These are phyloP conservation scores for Uromys caudimaculatus DNA, from an alignment of 2,797 vertebrate species.

Conservation along the genomic window DNA sequence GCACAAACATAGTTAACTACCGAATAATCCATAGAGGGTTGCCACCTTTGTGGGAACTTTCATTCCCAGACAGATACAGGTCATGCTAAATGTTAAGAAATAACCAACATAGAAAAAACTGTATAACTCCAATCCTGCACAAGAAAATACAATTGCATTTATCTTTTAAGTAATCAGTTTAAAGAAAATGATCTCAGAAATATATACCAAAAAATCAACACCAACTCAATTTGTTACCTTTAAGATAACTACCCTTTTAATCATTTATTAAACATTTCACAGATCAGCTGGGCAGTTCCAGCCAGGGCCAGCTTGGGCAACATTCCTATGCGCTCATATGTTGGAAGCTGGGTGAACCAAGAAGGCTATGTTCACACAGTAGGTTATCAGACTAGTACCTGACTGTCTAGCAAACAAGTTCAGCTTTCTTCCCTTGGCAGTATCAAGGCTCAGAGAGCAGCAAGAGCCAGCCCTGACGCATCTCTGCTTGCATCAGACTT, in stretches of 20 bases:
- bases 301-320: neutral
- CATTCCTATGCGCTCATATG: neutral
- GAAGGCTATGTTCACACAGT: neutral
- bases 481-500: neutral
- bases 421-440: neutral
- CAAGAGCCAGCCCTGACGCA: neutral
- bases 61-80: neutral
- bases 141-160: slow-evolving; percentile 32
- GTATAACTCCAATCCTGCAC: neutral
- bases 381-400: neutral
- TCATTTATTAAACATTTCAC: neutral
- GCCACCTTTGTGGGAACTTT: neutral
- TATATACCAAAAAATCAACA: neutral
- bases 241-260: neutral
- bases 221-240: neutral
- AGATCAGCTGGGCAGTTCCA: neutral
- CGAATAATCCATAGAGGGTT: neutral
- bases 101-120: slow-evolving; percentile 33
- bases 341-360: neutral
- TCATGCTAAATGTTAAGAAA: slow-evolving; percentile 1
- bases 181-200: slow-evolving; percentile 43
- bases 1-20: neutral
- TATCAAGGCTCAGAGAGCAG: slow-evolving; percentile 22
- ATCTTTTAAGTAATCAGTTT: neutral
- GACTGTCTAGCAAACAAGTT: neutral